A percentile compares a stretch with the other conserved stretches of the same genome.
Evolutionary conservation across 1,140 invertebrate species (phyloP).

Genomic region (Brachionus calyciflorus): DNA sequence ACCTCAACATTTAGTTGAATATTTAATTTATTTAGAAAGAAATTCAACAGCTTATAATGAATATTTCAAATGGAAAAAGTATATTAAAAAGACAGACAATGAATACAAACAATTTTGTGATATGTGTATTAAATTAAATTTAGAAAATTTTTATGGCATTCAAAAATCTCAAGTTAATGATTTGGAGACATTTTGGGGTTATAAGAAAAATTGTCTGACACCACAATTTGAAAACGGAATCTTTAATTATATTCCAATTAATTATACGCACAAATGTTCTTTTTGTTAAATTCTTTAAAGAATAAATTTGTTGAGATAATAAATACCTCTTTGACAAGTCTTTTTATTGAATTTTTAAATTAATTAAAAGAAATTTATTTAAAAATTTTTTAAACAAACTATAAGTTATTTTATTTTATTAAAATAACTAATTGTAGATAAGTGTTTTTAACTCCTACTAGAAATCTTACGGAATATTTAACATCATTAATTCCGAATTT

Average conservation of each 20-base stretch:
- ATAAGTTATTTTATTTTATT: too few relatives aligned
- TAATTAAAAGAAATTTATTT: too few relatives aligned
- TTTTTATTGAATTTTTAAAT: too few relatives aligned
- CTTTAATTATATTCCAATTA: not conserved
- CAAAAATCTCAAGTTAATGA: not conserved
- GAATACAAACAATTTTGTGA: conserved; percentile 34
- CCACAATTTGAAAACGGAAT: not conserved
- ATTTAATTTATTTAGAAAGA: conserved; percentile 46
- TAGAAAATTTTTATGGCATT: conserved; percentile 15
- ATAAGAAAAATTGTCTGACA: conserved; percentile 13
- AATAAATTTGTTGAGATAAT: too few relatives aligned
- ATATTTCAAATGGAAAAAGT: conserved; percentile 31
- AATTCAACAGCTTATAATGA: conserved; percentile 11
- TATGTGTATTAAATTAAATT: conserved; percentile 29
- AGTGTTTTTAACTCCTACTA: too few relatives aligned
- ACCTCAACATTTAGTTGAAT: conserved; percentile 47
- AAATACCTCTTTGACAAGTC: too few relatives aligned
- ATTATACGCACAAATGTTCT: conserved; percentile 1
- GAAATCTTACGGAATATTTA: too few relatives aligned
- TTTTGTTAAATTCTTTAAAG: not conserved
- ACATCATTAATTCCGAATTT: too few relatives aligned
- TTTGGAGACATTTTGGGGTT: conserved; percentile 17
- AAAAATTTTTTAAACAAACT: too few relatives aligned
- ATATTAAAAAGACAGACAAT: not conserved
- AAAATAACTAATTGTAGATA: too few relatives aligned